These are phyloP conservation scores for Bruchidius siliquastri DNA, from an alignment of 2,888 invertebrate species.

Conservation along the genomic window DNA sequence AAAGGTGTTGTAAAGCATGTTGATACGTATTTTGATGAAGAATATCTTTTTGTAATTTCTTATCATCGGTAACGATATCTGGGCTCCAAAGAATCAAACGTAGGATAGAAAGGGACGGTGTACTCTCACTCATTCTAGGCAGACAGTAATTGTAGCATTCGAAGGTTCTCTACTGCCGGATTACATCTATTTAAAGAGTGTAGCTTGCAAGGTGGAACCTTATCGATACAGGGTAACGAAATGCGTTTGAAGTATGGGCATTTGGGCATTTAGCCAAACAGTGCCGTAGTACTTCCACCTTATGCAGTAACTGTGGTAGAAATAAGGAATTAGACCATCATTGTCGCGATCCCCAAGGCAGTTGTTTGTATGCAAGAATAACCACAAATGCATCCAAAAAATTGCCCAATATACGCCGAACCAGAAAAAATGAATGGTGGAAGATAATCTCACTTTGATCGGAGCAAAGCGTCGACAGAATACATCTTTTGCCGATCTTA, in stretches of 20 bases:
- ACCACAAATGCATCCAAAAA: too few relatives aligned
- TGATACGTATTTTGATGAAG: slow-evolving; percentile 1
- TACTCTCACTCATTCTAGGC: neutral
- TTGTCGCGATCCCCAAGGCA: too few relatives aligned
- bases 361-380: too few relatives aligned
- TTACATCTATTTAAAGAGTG: too few relatives aligned
- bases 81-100: slow-evolving; percentile 2
- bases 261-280: slow-evolving; percentile 2
- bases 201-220: too few relatives aligned
- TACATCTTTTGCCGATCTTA: too few relatives aligned
- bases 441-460: too few relatives aligned
- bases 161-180: slow-evolving; percentile 1
- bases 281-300: slow-evolving; percentile 3
- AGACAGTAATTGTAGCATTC: neutral
- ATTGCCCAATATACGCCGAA: too few relatives aligned
- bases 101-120: neutral
- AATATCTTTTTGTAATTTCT: neutral
- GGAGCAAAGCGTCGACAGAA: too few relatives aligned
- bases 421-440: too few relatives aligned
- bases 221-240: too few relatives aligned
- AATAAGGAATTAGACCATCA: neutral
- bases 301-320: slow-evolving; percentile 1
- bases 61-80: neutral
- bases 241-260: slow-evolving; percentile 1
- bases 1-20: neutral